A percentile compares a stretch with the other conserved stretches of the same genome.
Conservation (phyloP, 2,797 vertebrate genomes). For the Falco cherrug region DNA sequence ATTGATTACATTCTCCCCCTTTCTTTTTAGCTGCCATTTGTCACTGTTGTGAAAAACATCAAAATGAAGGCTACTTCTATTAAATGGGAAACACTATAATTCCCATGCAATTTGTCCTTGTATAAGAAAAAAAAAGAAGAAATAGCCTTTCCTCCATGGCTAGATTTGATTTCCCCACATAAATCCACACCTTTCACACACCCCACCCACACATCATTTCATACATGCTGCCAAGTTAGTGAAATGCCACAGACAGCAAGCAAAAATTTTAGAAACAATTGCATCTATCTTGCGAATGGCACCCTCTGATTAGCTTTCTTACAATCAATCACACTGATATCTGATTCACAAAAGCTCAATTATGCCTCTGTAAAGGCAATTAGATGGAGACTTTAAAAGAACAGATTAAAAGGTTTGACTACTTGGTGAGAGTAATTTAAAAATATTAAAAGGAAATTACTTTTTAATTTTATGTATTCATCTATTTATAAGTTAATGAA, state of each 20-base stretch:
- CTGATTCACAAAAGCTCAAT: slow-evolving; percentile 62
- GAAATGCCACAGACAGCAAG: background rate
- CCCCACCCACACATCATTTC: background rate
- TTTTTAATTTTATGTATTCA: slow-evolving; percentile 79
- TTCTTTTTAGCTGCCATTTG: slow-evolving; percentile 71
- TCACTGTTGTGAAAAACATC: slow-evolving; percentile 69
- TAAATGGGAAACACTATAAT: slow-evolving; percentile 60
- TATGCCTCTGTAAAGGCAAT: slow-evolving; percentile 62
- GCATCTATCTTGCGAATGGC: slow-evolving; percentile 4
- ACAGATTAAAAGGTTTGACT: slow-evolving; percentile 71
- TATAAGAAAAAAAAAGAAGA: background rate
- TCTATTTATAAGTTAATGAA: slow-evolving; percentile 79
- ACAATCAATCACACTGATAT: slow-evolving; percentile 49
- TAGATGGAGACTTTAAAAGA: slow-evolving; percentile 65
- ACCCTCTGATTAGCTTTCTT: slow-evolving; percentile 20
- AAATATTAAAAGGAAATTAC: slow-evolving; percentile 75
- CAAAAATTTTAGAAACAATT: slow-evolving; percentile 34
- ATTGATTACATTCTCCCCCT: slow-evolving; percentile 67
- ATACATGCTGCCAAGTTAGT: background rate
- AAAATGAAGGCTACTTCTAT: slow-evolving; percentile 70
- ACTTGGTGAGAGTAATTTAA: slow-evolving; percentile 62
- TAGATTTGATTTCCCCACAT: slow-evolving; percentile 49
- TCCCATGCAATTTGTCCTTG: slow-evolving; percentile 56
- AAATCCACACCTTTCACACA: slow-evolving; percentile 42
- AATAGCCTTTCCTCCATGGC: background rate